Base-by-base conservation (phyloP, 2,888 invertebrate genomes). In the Campoplex capitator region DNA sequence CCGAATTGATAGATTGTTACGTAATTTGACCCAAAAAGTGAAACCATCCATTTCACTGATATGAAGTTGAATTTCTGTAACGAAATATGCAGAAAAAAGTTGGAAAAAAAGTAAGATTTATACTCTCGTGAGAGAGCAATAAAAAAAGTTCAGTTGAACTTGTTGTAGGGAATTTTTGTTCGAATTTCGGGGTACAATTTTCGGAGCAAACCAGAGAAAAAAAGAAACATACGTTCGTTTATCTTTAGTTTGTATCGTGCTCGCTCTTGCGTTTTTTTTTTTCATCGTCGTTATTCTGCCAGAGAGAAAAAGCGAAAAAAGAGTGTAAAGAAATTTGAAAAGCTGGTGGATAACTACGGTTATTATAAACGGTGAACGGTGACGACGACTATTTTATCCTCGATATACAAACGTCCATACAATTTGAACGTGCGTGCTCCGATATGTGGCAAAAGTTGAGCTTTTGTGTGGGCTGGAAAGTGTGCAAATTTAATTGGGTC, bases 401-500 rank as follows among this genome's bases (percentile, higher is more conserved):
- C 48, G 45, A 58, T 32, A 32, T 18, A 42, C 11, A 38, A n/a
- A 56, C 51, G 32, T 70, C 13, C 45, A 70, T 56, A 58, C 11
- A 70, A 58, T 79, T 79, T 23, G 8, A 28, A 51, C 54, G 45
- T 16, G 38, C 38, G 54, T 79, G 45, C 38, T 51, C 67, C 81
- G 32, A 74, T 28, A 67, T 67, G 28, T 56, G n/a, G 74, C 54
- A 67, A 81, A 38, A 56, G 81, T 81, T 65, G 6, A n/a, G 48
- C 32, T 28, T 35, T 23, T 51, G 65, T 76, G 48, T 51, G 65
- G n/a, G 75, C 70, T 87, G 73, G 54, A 70, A 82, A 74, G 82
- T 75, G 81, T 65, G 84, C 78, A 58, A 86, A 79, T 79, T 87
- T 87, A 87, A 87, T 87, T 87, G 84, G 87, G 87, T 87, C 87